Percentiles rank a stretch among this genome's conserved stretches.
These are phyloP conservation scores for Perca fluviatilis DNA, from an alignment of 2,113 vertebrate genomes.

Conservation along the genomic window DNA sequence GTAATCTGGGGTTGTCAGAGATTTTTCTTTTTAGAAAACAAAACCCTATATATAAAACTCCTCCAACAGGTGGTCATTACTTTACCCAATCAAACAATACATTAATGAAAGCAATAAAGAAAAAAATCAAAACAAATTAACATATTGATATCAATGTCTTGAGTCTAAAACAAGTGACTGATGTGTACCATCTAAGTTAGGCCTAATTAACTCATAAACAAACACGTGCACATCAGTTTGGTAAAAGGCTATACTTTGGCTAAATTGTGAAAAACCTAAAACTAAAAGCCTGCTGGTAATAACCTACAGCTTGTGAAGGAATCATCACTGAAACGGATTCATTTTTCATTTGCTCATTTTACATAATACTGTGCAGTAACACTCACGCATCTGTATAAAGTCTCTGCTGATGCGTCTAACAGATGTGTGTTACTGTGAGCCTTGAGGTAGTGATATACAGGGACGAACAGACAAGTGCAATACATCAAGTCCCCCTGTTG, in stretches of 20 bases:
- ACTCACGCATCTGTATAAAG: conserved; percentile 3
- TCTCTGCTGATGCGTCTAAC: conserved; percentile 35
- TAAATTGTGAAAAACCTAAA: conserved; percentile 8
- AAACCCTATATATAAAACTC: conserved; percentile 6
- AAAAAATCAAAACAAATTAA: conserved; percentile 6
- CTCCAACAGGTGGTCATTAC: neutral
- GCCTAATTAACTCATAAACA: conserved; percentile 5
- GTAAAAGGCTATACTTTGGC: conserved; percentile 14
- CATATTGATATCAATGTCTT: conserved; percentile 26
- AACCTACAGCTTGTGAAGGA: neutral
- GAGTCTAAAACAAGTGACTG: neutral
- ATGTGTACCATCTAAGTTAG: neutral
- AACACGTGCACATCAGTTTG: conserved; percentile 18
- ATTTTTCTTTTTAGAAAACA: conserved; percentile 9
- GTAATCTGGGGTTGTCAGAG: conserved; percentile 10
- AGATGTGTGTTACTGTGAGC: conserved; percentile 46
- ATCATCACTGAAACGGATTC: neutral
- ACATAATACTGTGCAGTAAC: neutral
- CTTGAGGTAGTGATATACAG: conserved; percentile 76
- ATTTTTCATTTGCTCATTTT: conserved; percentile 1
- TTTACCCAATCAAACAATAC: conserved; percentile 28
- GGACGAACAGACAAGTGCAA: conserved; percentile 66
- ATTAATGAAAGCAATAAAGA: conserved; percentile 32
- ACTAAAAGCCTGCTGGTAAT: conserved; percentile 17
- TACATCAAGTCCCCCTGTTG: conserved; percentile 47